phyloP scores from a whole-genome alignment of 1,140 invertebrate genomes.

The Zaprionus taronus region DNA sequence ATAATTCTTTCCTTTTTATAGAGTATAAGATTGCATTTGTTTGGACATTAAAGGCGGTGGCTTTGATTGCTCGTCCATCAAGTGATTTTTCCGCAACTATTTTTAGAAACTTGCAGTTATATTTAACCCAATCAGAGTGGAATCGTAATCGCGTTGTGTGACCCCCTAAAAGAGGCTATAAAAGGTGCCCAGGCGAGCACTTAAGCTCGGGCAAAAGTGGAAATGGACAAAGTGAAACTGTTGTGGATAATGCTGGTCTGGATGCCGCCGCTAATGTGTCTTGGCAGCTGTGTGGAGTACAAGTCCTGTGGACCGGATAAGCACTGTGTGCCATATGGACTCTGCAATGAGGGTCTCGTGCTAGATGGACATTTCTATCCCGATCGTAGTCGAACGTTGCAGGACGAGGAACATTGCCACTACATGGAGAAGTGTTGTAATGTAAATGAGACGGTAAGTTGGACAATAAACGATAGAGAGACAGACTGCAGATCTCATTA shows the following conservation, averaged over 20 bases:
- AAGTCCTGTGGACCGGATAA: conserved; percentile 49
- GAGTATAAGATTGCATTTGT: background rate
- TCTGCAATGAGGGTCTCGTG: conserved; percentile 53
- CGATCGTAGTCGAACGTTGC: conserved; percentile 49
- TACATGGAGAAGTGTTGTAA: conserved; percentile 70
- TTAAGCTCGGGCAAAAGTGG: conserved; percentile 41
- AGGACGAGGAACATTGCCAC: conserved; percentile 52
- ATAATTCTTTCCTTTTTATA: background rate
- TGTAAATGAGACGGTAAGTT: conserved; percentile 42
- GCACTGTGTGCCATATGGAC: conserved; percentile 57
- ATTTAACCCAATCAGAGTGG: conserved; percentile 64
- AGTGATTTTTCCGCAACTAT: conserved; percentile 37
- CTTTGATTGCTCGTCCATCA: conserved; percentile 1
- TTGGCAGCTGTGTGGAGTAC: conserved; percentile 3
- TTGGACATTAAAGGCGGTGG: background rate
- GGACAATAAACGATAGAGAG: background rate
- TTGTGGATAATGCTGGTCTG: conserved; percentile 3
- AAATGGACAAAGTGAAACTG: conserved; percentile 17
- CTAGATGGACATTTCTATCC: conserved; percentile 59
- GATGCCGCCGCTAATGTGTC: background rate
- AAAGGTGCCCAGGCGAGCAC: conserved; percentile 35
- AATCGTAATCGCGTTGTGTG: conserved; percentile 9
- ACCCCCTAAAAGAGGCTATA: conserved; percentile 43
- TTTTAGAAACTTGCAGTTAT: conserved; percentile 62
- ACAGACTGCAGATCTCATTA: background rate